Percentiles rank a stretch among this genome's conserved stretches.
Evolutionary conservation across 2,113 vertebrate species (phyloP).

Genomic region (Microtus richardsoni): DNA sequence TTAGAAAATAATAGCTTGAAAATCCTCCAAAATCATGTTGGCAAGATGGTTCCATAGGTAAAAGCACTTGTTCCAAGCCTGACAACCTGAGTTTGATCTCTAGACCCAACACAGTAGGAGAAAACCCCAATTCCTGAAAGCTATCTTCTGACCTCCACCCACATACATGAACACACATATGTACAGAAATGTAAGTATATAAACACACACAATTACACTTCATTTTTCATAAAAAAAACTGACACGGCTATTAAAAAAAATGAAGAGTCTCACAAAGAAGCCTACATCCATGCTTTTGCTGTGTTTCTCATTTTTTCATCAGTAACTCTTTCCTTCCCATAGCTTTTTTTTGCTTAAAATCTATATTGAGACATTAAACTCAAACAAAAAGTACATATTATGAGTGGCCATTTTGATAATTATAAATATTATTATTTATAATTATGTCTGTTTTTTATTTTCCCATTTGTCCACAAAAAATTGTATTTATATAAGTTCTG

Average conservation of each 20-base stretch:
- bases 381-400: not conserved
- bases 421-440: not conserved
- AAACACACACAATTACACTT: not conserved
- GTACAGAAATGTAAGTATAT: not conserved
- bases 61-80: not conserved
- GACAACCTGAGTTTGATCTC: too few relatives aligned
- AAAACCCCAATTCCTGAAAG: not conserved
- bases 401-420: not conserved
- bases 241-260: not conserved
- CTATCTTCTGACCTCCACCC: too few relatives aligned
- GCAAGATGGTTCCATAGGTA: not conserved
- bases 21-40: not conserved
- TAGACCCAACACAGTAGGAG: not conserved
- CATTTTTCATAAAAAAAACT: not conserved
- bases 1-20: not conserved
- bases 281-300: not conserved
- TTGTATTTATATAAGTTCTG: not conserved
- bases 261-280: not conserved
- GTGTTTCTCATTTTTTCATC: not conserved
- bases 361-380: not conserved
- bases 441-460: not conserved
- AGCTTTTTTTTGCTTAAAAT: not conserved
- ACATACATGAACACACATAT: not conserved
- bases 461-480: not conserved
- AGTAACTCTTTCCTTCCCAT: not conserved